Evolutionary conservation across 2,113 vertebrate genomes (phyloP).

Genomic region (Apistogramma diplotaenia): DNA sequence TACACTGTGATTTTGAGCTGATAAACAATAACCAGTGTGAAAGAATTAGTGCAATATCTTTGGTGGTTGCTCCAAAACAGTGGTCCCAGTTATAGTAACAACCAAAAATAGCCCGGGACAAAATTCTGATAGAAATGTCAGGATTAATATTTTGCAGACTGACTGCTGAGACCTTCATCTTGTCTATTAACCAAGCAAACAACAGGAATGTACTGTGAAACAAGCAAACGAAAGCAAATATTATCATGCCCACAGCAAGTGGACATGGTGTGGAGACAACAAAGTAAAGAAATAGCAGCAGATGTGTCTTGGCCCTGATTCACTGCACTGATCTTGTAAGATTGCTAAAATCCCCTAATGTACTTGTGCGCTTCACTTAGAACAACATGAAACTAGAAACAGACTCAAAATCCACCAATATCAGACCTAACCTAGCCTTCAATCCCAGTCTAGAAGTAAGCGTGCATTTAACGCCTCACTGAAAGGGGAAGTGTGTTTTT

Average conservation of each 20-base stretch:
- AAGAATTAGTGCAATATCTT: background rate
- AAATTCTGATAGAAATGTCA: background rate
- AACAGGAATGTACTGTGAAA: too few relatives aligned
- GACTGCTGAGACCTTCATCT: background rate
- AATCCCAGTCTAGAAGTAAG: background rate
- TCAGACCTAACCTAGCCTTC: background rate
- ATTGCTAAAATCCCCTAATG: too few relatives aligned
- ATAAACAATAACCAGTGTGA: background rate
- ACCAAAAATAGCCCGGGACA: background rate
- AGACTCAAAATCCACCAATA: background rate
- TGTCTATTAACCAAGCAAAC: background rate
- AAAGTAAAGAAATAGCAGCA: too few relatives aligned
- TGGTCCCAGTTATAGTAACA: background rate
- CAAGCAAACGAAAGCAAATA: too few relatives aligned
- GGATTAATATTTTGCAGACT: too few relatives aligned
- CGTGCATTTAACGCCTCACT: background rate
- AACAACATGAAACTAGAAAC: too few relatives aligned
- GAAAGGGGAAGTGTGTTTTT: background rate
- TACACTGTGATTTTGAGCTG: background rate
- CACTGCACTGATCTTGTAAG: too few relatives aligned
- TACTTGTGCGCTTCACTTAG: too few relatives aligned
- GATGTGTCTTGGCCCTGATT: too few relatives aligned
- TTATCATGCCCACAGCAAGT: too few relatives aligned
- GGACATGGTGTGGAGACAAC: too few relatives aligned
- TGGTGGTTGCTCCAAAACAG: background rate